Evolutionary conservation across 1,140 invertebrate species (phyloP).

Genomic region (Phthorimaea operculella): DNA sequence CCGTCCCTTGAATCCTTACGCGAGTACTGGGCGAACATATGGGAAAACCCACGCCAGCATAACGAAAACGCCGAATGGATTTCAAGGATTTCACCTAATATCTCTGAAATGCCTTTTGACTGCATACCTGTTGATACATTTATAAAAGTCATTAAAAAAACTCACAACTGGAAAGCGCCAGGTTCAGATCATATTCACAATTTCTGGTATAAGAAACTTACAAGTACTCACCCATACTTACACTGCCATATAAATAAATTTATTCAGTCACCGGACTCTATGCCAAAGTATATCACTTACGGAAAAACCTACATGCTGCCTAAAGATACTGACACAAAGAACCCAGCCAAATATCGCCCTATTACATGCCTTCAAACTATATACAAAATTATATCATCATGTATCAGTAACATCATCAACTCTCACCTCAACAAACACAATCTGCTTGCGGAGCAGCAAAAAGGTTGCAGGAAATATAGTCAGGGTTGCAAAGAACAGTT

Average conservation of each 20-base stretch:
- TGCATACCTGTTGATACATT: not conserved
- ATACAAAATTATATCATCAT: too few relatives aligned
- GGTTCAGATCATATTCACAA: too few relatives aligned
- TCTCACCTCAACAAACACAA: too few relatives aligned
- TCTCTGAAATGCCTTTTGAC: not conserved
- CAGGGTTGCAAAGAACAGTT: too few relatives aligned
- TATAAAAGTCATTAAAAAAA: not conserved
- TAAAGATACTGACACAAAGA: slow-evolving; percentile 6
- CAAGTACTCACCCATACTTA: not conserved
- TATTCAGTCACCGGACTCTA: not conserved
- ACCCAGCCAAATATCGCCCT: slow-evolving; percentile 10
- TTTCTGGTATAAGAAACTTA: too few relatives aligned
- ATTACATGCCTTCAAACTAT: too few relatives aligned
- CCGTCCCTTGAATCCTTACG: not conserved
- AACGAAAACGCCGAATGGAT: not conserved
- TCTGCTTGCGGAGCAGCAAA: too few relatives aligned
- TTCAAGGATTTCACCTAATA: not conserved
- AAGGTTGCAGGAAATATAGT: too few relatives aligned
- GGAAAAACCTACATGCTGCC: slow-evolving; percentile 7
- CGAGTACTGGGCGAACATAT: slow-evolving; percentile 10
- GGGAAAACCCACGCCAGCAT: slow-evolving; percentile 2
- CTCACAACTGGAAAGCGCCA: slow-evolving; percentile 3
- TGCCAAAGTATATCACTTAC: slow-evolving; percentile 6
- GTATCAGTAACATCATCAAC: too few relatives aligned
- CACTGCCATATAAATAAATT: slow-evolving; percentile 6